Evolutionary conservation across 2,888 invertebrate genomes (phyloP).

Genomic region (Chamaedrilus cognettii): DNA sequence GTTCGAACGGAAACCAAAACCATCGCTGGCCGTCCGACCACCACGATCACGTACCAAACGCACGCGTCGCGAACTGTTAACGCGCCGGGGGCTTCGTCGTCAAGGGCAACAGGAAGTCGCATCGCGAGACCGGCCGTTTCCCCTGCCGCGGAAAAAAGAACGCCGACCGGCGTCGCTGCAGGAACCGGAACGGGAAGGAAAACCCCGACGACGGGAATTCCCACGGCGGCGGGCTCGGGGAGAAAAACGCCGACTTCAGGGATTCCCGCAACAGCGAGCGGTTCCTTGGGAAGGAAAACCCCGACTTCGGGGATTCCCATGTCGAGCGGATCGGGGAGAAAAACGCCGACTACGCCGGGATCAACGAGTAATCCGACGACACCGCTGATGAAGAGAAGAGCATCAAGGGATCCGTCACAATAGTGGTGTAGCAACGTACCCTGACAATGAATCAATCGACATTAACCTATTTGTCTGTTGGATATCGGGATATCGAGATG

Average conservation of each 20-base stretch:
- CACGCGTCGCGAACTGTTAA: constrained; percentile 10
- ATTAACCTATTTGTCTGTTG: too few relatives aligned
- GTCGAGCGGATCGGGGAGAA: too few relatives aligned
- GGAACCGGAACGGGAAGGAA: not conserved
- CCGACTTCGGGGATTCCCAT: too few relatives aligned
- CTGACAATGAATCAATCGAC: too few relatives aligned
- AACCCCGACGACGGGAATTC: not conserved
- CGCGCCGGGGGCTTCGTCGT: constrained; percentile 10
- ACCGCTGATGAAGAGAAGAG: too few relatives aligned
- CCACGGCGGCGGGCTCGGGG: not conserved
- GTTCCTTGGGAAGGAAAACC: not conserved
- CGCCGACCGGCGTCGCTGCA: not conserved
- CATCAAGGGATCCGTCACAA: too few relatives aligned
- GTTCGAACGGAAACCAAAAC: constrained; percentile 49
- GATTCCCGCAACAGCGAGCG: not conserved
- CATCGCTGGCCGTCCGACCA: constrained; percentile 50
- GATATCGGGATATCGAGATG: too few relatives aligned
- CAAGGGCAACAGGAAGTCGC: not conserved
- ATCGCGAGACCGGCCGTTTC: not conserved
- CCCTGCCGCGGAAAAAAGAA: too few relatives aligned
- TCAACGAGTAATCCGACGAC: too few relatives aligned
- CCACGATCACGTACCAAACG: constrained; percentile 51
- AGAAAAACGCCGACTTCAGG: constrained; percentile 3
- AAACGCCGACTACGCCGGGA: too few relatives aligned
- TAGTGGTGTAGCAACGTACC: too few relatives aligned